Evolutionary conservation across 2,113 vertebrate species (phyloP).

Genomic region (Scopus umbretta): DNA sequence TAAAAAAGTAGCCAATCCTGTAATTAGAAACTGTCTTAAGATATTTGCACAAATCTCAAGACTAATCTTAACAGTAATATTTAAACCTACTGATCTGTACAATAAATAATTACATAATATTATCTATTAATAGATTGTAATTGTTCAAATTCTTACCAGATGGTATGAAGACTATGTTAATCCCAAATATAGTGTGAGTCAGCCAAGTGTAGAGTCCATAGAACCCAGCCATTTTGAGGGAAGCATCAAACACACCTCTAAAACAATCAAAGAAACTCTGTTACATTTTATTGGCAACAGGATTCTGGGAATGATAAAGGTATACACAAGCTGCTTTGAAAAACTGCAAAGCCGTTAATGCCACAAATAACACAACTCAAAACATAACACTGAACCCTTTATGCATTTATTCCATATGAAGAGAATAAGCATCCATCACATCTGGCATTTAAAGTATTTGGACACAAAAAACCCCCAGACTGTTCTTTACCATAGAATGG

Average conservation of each 20-base stretch:
- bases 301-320: background rate
- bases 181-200: slow-evolving; percentile 98
- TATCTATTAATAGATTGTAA: background rate
- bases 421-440: background rate
- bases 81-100: background rate
- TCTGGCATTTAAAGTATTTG: background rate
- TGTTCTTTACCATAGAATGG: background rate
- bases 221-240: slow-evolving; percentile 98
- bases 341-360: background rate
- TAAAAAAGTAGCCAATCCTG: background rate
- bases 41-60: background rate
- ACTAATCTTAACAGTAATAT: background rate
- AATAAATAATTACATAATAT: background rate
- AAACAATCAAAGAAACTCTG: slow-evolving; percentile 40
- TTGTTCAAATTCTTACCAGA: slow-evolving; percentile 81
- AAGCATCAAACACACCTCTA: slow-evolving; percentile 98
- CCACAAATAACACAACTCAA: background rate
- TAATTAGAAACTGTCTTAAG: background rate
- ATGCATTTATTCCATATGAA: background rate
- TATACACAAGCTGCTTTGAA: background rate
- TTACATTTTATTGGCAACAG: background rate
- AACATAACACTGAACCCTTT: background rate
- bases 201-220: slow-evolving; percentile 99
- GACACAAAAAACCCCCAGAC: background rate
- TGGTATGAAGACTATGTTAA: slow-evolving; percentile 98